Percentiles rank a stretch among this genome's conserved stretches.
phyloP scores from a whole-genome alignment of 2,888 invertebrate species.

The Caenorhabditis macrosperma region DNA sequence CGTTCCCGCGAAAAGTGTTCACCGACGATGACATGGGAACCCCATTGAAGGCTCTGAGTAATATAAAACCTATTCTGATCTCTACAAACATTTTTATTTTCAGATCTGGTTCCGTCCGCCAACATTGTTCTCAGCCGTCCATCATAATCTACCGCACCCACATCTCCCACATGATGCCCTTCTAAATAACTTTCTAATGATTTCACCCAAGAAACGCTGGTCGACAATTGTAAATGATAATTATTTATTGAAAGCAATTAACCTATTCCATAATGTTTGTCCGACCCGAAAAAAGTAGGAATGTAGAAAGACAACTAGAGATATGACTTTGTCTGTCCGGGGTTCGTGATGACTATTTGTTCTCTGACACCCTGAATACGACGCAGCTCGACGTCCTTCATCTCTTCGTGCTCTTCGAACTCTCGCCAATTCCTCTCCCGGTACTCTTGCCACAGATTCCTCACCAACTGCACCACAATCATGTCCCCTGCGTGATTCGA shows the following conservation, averaged over 20 bases:
- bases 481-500: conserved; percentile 79
- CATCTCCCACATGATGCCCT: neutral
- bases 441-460: conserved; percentile 66
- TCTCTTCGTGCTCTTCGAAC: conserved; percentile 74
- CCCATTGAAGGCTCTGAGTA: conserved; percentile 89
- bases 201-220: conserved; percentile 5
- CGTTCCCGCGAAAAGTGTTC: conserved; percentile 92
- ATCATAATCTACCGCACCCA: neutral
- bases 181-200: neutral
- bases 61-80: conserved; percentile 51
- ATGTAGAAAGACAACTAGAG: conserved; percentile 18
- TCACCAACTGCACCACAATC: conserved; percentile 69
- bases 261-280: neutral
- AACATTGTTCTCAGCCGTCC: conserved; percentile 49
- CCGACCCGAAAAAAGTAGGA: neutral
- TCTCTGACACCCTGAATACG: conserved; percentile 28
- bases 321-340: conserved; percentile 38
- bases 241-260: neutral
- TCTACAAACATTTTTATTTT: neutral
- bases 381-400: conserved; percentile 62
- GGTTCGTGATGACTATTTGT: conserved; percentile 43
- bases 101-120: conserved; percentile 57
- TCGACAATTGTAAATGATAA: neutral
- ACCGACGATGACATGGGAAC: conserved; percentile 90
- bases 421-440: conserved; percentile 75